These are phyloP conservation scores for Drosophila varians DNA, from an alignment of 1,140 invertebrate genomes.

Conservation along the genomic window DNA sequence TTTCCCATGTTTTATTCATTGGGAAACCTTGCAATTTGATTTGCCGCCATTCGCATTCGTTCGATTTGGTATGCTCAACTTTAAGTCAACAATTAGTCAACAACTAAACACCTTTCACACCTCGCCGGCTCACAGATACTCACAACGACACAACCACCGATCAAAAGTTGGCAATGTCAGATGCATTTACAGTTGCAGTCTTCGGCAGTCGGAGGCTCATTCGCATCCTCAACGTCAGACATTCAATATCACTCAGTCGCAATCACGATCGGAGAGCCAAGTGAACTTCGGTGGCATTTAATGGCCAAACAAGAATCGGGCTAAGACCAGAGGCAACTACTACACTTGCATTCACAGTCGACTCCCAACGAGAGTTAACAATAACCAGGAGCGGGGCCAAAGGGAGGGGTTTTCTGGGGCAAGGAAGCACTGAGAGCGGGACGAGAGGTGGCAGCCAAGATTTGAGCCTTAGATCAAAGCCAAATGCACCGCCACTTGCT, in stretches of 20 bases:
- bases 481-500: conserved; percentile 76
- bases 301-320: conserved; percentile 37
- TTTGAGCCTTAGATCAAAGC: conserved; percentile 79
- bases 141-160: conserved; percentile 18
- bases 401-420: background rate
- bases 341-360: conserved; percentile 8
- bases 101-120: conserved; percentile 76
- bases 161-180: conserved; percentile 19
- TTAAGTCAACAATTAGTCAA: conserved; percentile 77
- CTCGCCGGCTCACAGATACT: conserved; percentile 20
- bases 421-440: background rate
- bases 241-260: conserved; percentile 73
- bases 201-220: conserved; percentile 14
- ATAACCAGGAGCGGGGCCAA: conserved; percentile 6
- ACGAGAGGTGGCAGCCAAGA: conserved; percentile 68
- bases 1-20: background rate
- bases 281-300: conserved; percentile 79
- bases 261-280: conserved; percentile 67
- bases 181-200: conserved; percentile 9
- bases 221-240: conserved; percentile 64
- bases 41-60: conserved; percentile 11
- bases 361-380: conserved; percentile 22
- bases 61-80: conserved; percentile 68
- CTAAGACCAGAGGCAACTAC: conserved; percentile 58
- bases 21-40: conserved; percentile 9